These are phyloP conservation scores for Trachelus tabidus DNA, from an alignment of 2,888 invertebrate genomes.

Conservation along the genomic window DNA sequence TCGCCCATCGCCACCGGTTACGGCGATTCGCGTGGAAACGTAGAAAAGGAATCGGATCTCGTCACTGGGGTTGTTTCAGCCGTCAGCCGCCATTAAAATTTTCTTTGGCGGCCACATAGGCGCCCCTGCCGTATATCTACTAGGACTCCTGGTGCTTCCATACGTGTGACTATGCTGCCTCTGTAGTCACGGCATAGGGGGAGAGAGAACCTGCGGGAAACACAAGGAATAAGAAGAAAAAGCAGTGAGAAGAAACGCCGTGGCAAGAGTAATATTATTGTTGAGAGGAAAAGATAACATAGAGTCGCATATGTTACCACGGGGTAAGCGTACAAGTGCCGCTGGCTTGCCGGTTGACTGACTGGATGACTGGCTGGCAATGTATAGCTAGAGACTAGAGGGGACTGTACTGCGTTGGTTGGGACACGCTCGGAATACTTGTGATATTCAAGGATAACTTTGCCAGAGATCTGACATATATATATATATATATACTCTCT, in stretches of 20 bases:
- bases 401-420: background rate
- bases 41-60: slow-evolving; percentile 2
- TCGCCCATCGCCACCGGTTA: background rate
- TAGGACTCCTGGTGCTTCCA: background rate
- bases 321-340: slow-evolving; percentile 2
- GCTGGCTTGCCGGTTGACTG: background rate
- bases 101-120: slow-evolving; percentile 26
- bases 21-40: slow-evolving; percentile 19
- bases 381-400: background rate
- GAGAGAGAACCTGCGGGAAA: background rate
- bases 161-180: background rate
- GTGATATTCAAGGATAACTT: background rate
- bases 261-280: slow-evolving; percentile 55
- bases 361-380: background rate
- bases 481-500: background rate
- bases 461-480: background rate
- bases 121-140: background rate
- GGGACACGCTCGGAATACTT: background rate
- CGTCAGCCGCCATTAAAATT: slow-evolving; percentile 24
- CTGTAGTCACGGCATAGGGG: background rate
- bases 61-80: slow-evolving; percentile 17
- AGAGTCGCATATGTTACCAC: slow-evolving; percentile 48
- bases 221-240: slow-evolving; percentile 12
- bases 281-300: slow-evolving; percentile 56
- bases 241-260: slow-evolving; percentile 28